Percentiles rank a stretch among this genome's conserved stretches.
Conservation (phyloP, 2,888 invertebrate species). For the Ophraella communa region DNA sequence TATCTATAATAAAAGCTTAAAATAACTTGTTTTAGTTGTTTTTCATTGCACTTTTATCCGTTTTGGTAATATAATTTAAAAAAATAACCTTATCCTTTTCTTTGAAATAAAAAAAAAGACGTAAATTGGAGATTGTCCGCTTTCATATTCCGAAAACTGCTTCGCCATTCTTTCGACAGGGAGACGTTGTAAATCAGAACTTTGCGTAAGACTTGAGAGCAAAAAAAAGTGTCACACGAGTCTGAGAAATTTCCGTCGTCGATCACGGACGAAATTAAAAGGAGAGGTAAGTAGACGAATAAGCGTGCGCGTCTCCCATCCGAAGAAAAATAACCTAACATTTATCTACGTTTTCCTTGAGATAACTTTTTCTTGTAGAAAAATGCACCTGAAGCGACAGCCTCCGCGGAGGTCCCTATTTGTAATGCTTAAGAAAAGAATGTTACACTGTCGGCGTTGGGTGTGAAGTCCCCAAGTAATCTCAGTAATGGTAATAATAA, state of each 20-base stretch:
- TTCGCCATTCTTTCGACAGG: neutral
- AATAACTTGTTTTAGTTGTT: too few species aligned
- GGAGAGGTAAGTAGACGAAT: constrained; percentile 30
- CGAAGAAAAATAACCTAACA: constrained; percentile 32
- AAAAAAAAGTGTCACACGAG: constrained; percentile 14
- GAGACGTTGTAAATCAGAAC: constrained; percentile 1
- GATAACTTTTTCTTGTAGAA: constrained; percentile 45
- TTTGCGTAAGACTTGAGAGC: neutral
- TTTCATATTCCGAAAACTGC: neutral
- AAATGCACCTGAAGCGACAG: constrained; percentile 50
- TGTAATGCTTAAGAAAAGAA: constrained; percentile 53
- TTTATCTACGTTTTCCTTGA: constrained; percentile 38
- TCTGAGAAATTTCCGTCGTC: constrained; percentile 29
- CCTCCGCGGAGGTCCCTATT: constrained; percentile 47
- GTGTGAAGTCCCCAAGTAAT: constrained; percentile 19
- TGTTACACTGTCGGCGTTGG: constrained; percentile 40
- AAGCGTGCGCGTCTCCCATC: constrained; percentile 26
- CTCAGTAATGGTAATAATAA: neutral
- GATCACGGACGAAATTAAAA: constrained; percentile 34
- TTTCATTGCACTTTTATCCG: too few species aligned
- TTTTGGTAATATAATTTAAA: too few species aligned
- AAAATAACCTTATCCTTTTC: too few species aligned
- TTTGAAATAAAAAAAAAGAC: too few species aligned
- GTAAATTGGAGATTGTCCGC: too few species aligned
- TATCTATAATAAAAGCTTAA: too few species aligned